Evolutionary conservation across 2,113 vertebrate species (phyloP).

Genomic region (Pomatostomus ruficeps): DNA sequence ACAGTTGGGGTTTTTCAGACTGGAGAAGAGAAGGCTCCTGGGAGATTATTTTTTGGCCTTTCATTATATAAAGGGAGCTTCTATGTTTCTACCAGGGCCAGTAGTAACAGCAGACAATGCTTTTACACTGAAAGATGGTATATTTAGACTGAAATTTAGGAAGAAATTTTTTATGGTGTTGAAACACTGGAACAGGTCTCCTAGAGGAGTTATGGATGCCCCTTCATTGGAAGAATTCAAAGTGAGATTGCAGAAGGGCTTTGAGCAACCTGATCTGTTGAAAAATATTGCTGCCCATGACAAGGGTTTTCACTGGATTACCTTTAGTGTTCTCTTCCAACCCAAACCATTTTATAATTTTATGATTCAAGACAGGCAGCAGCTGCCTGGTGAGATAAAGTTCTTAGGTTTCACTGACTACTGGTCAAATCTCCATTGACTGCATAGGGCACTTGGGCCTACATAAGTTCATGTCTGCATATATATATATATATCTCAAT

Average conservation of each 20-base stretch:
- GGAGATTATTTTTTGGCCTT: not conserved
- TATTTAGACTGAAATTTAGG: not conserved
- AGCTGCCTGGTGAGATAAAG: not conserved
- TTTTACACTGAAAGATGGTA: not conserved
- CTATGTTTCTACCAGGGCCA: not conserved
- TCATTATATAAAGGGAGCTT: not conserved
- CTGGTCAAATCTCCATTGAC: not conserved
- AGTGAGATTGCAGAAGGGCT: not conserved
- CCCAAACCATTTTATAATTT: not conserved
- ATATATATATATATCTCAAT: no score
- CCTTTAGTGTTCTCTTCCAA: not conserved
- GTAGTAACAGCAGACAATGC: not conserved
- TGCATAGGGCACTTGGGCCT: not conserved
- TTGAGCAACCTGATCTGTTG: not conserved
- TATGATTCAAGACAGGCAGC: not conserved
- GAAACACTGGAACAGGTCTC: not conserved
- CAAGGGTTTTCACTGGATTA: not conserved
- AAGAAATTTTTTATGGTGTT: not conserved
- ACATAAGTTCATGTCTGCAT: not conserved
- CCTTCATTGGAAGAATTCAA: not conserved
- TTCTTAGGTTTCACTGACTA: not conserved
- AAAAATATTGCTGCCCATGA: not conserved
- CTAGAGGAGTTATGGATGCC: not conserved
- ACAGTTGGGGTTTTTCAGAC: not conserved
- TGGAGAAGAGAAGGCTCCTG: not conserved